A percentile compares a stretch with the other conserved stretches of the same genome.
These are phyloP conservation scores for Engystomops pustulosus DNA, from an alignment of 2,113 vertebrate species.

Conservation along the genomic window DNA sequence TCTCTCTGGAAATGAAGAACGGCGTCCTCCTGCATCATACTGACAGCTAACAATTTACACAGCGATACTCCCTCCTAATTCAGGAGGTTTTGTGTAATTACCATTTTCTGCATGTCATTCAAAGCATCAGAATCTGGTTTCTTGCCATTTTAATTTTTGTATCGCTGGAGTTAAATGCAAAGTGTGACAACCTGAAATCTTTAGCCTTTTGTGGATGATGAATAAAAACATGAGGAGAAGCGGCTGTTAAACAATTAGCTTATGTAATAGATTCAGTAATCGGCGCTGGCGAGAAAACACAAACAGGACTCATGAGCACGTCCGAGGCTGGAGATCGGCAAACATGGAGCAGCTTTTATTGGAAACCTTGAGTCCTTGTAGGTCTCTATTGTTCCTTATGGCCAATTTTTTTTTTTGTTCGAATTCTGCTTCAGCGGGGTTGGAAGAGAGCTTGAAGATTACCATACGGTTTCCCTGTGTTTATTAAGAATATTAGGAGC, in stretches of 20 bases:
- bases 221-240: neutral
- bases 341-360: neutral
- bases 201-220: no score
- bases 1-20: slow-evolving; percentile 19
- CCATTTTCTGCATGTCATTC: neutral
- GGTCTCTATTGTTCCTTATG: no score
- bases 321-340: neutral
- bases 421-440: no score
- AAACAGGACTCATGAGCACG: neutral
- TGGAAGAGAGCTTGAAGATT: no score
- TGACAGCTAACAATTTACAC: slow-evolving; percentile 8
- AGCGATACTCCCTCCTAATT: neutral
- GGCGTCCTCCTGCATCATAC: neutral
- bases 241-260: neutral
- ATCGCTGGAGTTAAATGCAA: neutral
- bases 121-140: slow-evolving; percentile 6
- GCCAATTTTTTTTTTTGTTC: no score
- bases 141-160: neutral
- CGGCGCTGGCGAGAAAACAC: neutral
- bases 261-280: slow-evolving; percentile 8
- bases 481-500: no score
- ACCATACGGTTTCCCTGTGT: no score
- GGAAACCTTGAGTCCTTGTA: neutral
- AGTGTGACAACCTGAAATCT: slow-evolving; percentile 14
- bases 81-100: neutral